Evolutionary conservation across 2,888 invertebrate species (phyloP).

Genomic region (Macaria notata): DNA sequence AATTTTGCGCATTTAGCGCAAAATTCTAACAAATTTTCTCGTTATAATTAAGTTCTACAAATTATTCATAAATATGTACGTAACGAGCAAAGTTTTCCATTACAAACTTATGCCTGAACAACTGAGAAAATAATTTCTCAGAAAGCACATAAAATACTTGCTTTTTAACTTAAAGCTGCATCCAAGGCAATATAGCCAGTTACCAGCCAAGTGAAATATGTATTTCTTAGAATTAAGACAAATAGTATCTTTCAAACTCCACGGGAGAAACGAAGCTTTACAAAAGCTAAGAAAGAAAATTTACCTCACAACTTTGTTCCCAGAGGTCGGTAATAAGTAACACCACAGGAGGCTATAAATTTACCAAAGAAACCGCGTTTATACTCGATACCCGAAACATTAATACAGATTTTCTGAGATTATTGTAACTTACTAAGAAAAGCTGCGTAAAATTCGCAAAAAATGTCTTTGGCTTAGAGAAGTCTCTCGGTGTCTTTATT

Average conservation of each 20-base stretch:
- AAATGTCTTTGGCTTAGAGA: slow-evolving; percentile 20
- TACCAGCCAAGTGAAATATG: slow-evolving; percentile 20
- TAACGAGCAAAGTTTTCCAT: no score
- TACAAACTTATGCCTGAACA: no score
- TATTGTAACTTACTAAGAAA: slow-evolving; percentile 46
- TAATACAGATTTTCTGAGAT: slow-evolving; percentile 59
- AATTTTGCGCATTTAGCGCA: no score
- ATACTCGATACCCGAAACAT: slow-evolving; percentile 53
- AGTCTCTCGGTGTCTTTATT: slow-evolving; percentile 1
- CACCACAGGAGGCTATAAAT: slow-evolving; percentile 55
- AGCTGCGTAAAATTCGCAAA: slow-evolving; percentile 25
- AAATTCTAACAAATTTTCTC: no score
- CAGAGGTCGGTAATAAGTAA: slow-evolving; percentile 54
- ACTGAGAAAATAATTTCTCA: background rate
- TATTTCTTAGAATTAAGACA: slow-evolving; percentile 33
- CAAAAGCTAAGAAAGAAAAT: slow-evolving; percentile 49
- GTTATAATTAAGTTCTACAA: no score
- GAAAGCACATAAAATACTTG: background rate
- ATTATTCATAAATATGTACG: no score
- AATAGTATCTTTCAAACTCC: slow-evolving; percentile 31
- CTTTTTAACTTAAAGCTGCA: slow-evolving; percentile 10
- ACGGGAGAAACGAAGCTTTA: slow-evolving; percentile 46
- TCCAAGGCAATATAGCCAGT: slow-evolving; percentile 10
- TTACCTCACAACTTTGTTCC: slow-evolving; percentile 48
- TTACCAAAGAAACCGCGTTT: slow-evolving; percentile 52